These are phyloP conservation scores for Parnassius apollo DNA, from an alignment of 2,888 invertebrate genomes.

Conservation along the genomic window DNA sequence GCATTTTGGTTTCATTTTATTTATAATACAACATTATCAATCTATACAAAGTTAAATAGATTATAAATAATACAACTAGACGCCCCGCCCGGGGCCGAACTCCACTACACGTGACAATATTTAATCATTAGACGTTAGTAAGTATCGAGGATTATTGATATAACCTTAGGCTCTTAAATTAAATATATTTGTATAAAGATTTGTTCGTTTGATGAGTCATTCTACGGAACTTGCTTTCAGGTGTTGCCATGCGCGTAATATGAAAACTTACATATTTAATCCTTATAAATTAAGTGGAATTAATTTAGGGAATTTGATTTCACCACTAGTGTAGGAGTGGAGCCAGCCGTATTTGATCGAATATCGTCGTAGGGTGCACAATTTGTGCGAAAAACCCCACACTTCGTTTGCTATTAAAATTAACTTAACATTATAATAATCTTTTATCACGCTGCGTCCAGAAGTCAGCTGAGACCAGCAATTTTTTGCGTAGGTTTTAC, in stretches of 20 bases:
- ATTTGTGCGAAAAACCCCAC: no score
- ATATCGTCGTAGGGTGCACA: no score
- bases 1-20: slow-evolving; percentile 57
- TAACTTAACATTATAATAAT: no score
- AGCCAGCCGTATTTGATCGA: no score
- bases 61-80: slow-evolving; percentile 25
- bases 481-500: no score
- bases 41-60: slow-evolving; percentile 34
- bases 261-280: no score
- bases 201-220: slow-evolving; percentile 2
- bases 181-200: slow-evolving; percentile 11
- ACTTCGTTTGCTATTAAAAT: no score
- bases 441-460: no score
- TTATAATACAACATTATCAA: slow-evolving; percentile 35
- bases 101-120: background rate
- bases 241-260: background rate
- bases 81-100: background rate
- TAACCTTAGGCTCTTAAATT: slow-evolving; percentile 12
- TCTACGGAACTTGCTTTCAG: background rate
- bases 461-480: no score
- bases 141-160: background rate
- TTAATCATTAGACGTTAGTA: background rate
- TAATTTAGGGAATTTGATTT: no score
- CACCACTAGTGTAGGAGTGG: no score
- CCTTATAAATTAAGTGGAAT: no score